These are phyloP conservation scores for Pseudochromis fuscus DNA, from an alignment of 2,797 vertebrate genomes.

Conservation along the genomic window DNA sequence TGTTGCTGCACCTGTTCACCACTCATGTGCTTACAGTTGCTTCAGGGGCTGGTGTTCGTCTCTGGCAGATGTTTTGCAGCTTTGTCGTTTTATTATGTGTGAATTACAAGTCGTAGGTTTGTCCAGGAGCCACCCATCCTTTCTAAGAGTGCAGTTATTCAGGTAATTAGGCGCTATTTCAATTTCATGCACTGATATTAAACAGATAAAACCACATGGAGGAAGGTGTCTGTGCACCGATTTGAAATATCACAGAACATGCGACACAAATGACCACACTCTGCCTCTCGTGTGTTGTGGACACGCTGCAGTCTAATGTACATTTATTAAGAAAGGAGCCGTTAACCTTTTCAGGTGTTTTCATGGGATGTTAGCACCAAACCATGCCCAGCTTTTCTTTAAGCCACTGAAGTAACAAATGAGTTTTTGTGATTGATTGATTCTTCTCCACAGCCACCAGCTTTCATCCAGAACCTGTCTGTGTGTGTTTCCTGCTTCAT, in stretches of 20 bases:
- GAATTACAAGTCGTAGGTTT: slow-evolving; percentile 18
- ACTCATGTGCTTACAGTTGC: background rate
- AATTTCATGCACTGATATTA: slow-evolving; percentile 19
- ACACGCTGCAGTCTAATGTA: too few species aligned
- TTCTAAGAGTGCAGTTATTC: too few species aligned
- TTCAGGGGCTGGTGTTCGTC: background rate
- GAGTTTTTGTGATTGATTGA: slow-evolving; percentile 7
- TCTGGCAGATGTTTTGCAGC: slow-evolving; percentile 7
- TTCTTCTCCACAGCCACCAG: background rate
- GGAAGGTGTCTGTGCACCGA: too few species aligned
- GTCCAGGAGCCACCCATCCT: background rate
- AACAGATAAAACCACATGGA: slow-evolving; percentile 5
- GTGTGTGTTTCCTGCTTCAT: slow-evolving; percentile 6
- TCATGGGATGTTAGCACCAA: background rate
- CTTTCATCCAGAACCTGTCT: background rate
- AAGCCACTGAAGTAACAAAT: background rate
- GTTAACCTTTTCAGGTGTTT: slow-evolving; percentile 14
- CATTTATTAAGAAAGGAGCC: background rate
- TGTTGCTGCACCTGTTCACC: background rate
- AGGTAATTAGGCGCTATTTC: background rate
- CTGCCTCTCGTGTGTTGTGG: background rate
- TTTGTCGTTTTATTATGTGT: slow-evolving; percentile 2
- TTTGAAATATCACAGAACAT: slow-evolving; percentile 1
- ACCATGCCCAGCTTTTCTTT: slow-evolving; percentile 17
- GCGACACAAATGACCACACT: too few species aligned